Evolutionary conservation across 2,888 invertebrate species (phyloP).

Genomic region (Heliconius ismenius): DNA sequence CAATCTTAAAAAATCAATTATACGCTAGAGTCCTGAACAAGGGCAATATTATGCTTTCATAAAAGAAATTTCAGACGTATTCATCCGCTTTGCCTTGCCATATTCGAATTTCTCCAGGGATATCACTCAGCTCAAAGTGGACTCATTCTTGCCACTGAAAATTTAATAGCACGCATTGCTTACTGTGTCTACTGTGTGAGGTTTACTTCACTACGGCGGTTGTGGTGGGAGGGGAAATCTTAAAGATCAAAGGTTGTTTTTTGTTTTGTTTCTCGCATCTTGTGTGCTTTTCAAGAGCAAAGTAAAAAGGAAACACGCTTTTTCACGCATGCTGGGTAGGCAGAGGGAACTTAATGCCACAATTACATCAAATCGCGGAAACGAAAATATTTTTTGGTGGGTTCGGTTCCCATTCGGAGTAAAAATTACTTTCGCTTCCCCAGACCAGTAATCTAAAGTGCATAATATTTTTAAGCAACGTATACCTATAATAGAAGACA

Average conservation of each 20-base stretch:
- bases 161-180: slow-evolving; percentile 31
- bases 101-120: slow-evolving; percentile 32
- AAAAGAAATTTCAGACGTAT: slow-evolving; percentile 23
- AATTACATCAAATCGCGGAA: too few relatives aligned
- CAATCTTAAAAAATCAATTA: slow-evolving; percentile 18
- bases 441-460: too few relatives aligned
- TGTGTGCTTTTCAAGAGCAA: background rate
- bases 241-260: slow-evolving; percentile 1
- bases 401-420: too few relatives aligned
- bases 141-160: slow-evolving; percentile 26
- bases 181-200: slow-evolving; percentile 7
- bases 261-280: background rate
- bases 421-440: too few relatives aligned
- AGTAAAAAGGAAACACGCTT: background rate
- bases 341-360: too few relatives aligned
- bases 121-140: slow-evolving; percentile 29
- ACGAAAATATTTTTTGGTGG: too few relatives aligned
- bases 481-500: too few relatives aligned
- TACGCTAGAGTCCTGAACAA: slow-evolving; percentile 17
- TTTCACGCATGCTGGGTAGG: background rate
- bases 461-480: too few relatives aligned
- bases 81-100: slow-evolving; percentile 25
- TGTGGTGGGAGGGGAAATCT: background rate
- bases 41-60: slow-evolving; percentile 15
- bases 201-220: background rate